Evolutionary conservation across 2,797 vertebrate species (phyloP).

Genomic region (Lophotriccus pileatus): DNA sequence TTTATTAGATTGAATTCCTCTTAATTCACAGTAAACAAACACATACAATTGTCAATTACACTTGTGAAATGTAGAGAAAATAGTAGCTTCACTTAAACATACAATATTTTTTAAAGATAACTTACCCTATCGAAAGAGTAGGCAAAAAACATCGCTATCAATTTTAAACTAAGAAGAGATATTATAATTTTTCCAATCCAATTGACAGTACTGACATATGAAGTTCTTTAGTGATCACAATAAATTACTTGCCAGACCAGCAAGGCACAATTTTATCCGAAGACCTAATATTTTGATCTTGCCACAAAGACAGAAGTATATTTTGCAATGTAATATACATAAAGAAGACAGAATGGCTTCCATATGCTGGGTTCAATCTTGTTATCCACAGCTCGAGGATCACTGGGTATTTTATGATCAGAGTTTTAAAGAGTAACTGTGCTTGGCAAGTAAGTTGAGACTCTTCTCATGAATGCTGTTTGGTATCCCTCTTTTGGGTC

Average conservation of each 20-base stretch:
- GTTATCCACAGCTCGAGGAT: not conserved
- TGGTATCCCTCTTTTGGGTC: not conserved
- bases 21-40: not conserved
- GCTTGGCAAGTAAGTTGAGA: not conserved
- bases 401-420: not conserved
- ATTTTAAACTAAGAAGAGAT: not conserved
- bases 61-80: not conserved
- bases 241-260: not conserved
- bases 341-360: not conserved
- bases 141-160: rapidly evolving
- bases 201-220: not conserved
- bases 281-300: not conserved
- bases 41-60: rapidly evolving
- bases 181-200: not conserved
- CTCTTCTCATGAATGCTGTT: not conserved
- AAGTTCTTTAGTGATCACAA: not conserved
- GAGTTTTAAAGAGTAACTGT: not conserved
- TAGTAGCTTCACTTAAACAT: not conserved
- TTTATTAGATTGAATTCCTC: not conserved
- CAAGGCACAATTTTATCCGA: not conserved
- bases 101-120: not conserved
- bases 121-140: not conserved
- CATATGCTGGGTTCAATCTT: not conserved
- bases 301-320: not conserved
- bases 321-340: not conserved